Evolutionary conservation across 2,888 invertebrate genomes (phyloP).

Genomic region (Cephus runcator): DNA sequence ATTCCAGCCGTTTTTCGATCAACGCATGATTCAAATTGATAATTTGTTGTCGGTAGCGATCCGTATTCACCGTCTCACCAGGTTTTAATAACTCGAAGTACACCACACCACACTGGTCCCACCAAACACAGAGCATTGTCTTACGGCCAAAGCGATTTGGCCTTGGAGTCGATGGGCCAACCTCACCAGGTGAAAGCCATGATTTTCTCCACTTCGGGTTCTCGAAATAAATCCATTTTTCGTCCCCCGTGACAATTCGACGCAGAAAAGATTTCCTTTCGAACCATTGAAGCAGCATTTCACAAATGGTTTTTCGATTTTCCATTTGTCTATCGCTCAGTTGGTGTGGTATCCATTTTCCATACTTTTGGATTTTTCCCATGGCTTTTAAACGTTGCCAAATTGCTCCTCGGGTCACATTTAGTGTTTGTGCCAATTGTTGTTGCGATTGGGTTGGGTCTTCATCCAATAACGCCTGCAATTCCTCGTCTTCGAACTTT

Average conservation of each 20-base stretch:
- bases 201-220: conserved; percentile 3
- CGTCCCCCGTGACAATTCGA: conserved; percentile 14
- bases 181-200: conserved; percentile 10
- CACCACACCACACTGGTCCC: background rate
- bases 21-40: conserved; percentile 14
- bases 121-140: conserved; percentile 8
- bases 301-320: conserved; percentile 12
- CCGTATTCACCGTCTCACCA: conserved; percentile 10
- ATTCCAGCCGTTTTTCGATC: conserved; percentile 17
- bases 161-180: conserved; percentile 9
- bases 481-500: conserved; percentile 25
- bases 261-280: conserved; percentile 16
- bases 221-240: conserved; percentile 10
- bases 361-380: conserved; percentile 17
- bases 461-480: conserved; percentile 28
- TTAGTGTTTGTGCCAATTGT: conserved; percentile 23
- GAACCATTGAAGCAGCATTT: conserved; percentile 12
- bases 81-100: background rate
- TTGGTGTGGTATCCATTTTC: conserved; percentile 9
- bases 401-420: conserved; percentile 20
- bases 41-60: conserved; percentile 12
- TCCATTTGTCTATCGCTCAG: conserved; percentile 9
- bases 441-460: conserved; percentile 27
- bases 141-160: conserved; percentile 8
- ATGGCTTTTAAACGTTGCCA: conserved; percentile 15